A percentile compares a stretch with the other conserved stretches of the same genome.
Conservation (phyloP, 2,888 invertebrate species). For the Coleophora flavipennella region DNA sequence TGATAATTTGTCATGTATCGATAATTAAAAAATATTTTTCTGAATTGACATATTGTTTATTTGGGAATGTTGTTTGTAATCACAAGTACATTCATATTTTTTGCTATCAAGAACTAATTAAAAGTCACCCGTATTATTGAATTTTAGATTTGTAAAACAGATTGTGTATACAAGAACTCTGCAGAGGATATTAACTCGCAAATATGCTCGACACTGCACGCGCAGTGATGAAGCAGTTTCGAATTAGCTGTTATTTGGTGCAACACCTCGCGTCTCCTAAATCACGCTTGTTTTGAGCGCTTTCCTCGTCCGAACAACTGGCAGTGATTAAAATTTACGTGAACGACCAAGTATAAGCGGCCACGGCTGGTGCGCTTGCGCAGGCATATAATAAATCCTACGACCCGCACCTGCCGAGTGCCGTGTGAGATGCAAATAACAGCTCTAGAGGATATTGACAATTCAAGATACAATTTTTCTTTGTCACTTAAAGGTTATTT, state of each 20-base stretch:
- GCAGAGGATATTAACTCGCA: too few species aligned
- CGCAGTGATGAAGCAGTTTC: conserved; percentile 13
- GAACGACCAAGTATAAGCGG: conserved; percentile 68
- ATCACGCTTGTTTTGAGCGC: conserved; percentile 65
- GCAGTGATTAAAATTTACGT: conserved; percentile 71
- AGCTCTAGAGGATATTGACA: conserved; percentile 12
- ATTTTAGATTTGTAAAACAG: too few species aligned
- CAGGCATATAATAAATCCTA: conserved; percentile 65
- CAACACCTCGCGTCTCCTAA: conserved; percentile 51
- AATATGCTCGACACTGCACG: too few species aligned
- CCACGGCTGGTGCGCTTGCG: conserved; percentile 53
- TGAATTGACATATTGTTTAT: too few species aligned
- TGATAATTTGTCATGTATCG: too few species aligned
- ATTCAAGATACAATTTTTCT: conserved; percentile 20
- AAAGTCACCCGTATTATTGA: too few species aligned
- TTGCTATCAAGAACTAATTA: too few species aligned
- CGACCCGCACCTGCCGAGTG: conserved; percentile 59
- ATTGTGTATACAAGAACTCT: too few species aligned
- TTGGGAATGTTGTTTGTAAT: too few species aligned
- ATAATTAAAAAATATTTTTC: too few species aligned
- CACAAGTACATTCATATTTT: too few species aligned
- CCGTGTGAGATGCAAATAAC: background rate
- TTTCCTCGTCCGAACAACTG: conserved; percentile 64
- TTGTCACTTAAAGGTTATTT: too few species aligned
- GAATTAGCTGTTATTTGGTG: conserved; percentile 31